Conservation (phyloP, 2,888 invertebrate genomes). For the Pandemis corylana region DNA sequence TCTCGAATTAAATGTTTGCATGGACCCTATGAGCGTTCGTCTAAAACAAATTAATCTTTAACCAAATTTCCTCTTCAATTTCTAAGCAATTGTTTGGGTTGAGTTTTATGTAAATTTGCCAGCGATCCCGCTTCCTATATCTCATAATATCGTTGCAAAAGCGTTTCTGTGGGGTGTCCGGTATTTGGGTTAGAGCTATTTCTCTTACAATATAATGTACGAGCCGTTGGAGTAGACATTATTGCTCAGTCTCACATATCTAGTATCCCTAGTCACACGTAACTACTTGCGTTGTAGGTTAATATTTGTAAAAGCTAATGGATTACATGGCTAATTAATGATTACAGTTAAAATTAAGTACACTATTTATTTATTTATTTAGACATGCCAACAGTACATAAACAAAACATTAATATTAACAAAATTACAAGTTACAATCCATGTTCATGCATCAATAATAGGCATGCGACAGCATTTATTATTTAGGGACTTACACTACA, state of each 20-base stretch:
- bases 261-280: too few species aligned
- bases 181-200: background rate
- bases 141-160: conserved; percentile 3
- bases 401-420: too few species aligned
- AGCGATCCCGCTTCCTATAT: background rate
- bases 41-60: conserved; percentile 6
- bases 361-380: too few species aligned
- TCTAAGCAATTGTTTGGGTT: background rate
- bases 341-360: too few species aligned
- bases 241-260: background rate
- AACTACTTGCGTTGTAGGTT: too few species aligned
- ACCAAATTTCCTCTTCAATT: conserved; percentile 8
- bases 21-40: background rate
- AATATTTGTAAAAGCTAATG: too few species aligned
- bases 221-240: background rate
- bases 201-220: background rate
- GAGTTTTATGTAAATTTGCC: conserved; percentile 12
- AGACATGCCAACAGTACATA: too few species aligned
- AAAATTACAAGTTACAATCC: too few species aligned
- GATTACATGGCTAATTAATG: too few species aligned
- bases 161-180: background rate
- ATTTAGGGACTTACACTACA: too few species aligned
- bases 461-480: too few species aligned
- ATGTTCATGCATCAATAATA: too few species aligned
- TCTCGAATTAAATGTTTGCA: background rate